Percentiles rank a stretch among this genome's conserved stretches.
Evolutionary conservation across 2,888 invertebrate species (phyloP).

Genomic region (Boloria selene): DNA sequence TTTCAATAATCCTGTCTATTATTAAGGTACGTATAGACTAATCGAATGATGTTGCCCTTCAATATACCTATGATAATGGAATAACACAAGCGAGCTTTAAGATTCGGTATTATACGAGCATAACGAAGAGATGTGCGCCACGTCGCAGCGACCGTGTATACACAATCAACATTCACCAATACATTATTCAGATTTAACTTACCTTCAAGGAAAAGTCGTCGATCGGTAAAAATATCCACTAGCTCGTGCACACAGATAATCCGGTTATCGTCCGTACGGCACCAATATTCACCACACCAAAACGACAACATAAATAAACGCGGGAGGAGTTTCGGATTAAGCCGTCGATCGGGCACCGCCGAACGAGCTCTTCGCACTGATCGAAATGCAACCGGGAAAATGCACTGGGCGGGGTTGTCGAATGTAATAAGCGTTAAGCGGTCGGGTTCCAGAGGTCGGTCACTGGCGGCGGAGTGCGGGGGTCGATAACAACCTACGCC

Average conservation of each 20-base stretch:
- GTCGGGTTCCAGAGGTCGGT: constrained; percentile 76
- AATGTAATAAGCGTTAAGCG: constrained; percentile 78
- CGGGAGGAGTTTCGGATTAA: constrained; percentile 65
- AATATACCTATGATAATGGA: constrained; percentile 11
- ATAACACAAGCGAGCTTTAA: constrained; percentile 5
- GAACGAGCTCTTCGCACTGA: constrained; percentile 69
- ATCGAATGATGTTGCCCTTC: constrained; percentile 14
- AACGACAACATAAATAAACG: constrained; percentile 82
- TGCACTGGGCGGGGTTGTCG: constrained; percentile 81
- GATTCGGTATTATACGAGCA: constrained; percentile 46
- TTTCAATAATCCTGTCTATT: constrained; percentile 12
- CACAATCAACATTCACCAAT: constrained; percentile 54
- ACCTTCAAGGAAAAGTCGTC: constrained; percentile 69
- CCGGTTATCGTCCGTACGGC: constrained; percentile 80
- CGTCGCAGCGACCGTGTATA: constrained; percentile 63
- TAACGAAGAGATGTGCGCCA: constrained; percentile 66
- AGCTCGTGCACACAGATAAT: constrained; percentile 77
- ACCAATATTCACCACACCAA: constrained; percentile 82
- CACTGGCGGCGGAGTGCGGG: constrained; percentile 62
- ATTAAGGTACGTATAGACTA: constrained; percentile 2
- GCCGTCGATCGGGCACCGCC: constrained; percentile 62
- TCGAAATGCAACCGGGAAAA: constrained; percentile 73
- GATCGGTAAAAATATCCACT: constrained; percentile 77
- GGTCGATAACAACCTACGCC: constrained; percentile 58
- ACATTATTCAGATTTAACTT: constrained; percentile 51